Conservation (phyloP, 2,113 vertebrate species). For the Sorex araneus region DNA sequence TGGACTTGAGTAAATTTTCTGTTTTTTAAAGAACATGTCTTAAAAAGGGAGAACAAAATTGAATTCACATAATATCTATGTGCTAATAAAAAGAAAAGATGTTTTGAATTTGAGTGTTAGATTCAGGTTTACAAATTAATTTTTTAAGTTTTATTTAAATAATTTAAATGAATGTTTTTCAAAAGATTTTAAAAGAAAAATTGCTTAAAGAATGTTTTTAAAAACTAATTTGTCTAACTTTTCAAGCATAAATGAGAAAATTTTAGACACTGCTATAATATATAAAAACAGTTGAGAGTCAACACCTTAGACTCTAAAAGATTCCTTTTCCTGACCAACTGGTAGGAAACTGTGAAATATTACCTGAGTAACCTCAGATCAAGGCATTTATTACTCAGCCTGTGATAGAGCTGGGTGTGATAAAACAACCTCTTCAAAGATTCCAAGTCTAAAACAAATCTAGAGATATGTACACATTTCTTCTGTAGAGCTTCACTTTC, state of each 20-base stretch:
- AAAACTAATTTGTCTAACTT: constrained; percentile 76
- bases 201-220: not conserved
- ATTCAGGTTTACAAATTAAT: constrained; percentile 63
- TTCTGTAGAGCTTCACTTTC: not conserved
- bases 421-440: constrained; percentile 23
- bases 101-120: constrained; percentile 60
- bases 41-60: constrained; percentile 79
- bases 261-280: constrained; percentile 67
- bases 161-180: constrained; percentile 66
- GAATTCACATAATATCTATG: constrained; percentile 59
- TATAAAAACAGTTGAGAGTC: constrained; percentile 55
- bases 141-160: constrained; percentile 35
- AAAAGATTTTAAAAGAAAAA: constrained; percentile 67
- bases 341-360: not conserved
- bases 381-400: not conserved
- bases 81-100: constrained; percentile 68
- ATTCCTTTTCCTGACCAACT: constrained; percentile 1
- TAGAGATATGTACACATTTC: not conserved
- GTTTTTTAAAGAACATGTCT: constrained; percentile 62
- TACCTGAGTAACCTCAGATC: not conserved
- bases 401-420: not conserved
- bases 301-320: not conserved
- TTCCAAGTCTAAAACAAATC: not conserved
- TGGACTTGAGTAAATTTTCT: constrained; percentile 83
- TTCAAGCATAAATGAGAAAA: constrained; percentile 72